phyloP scores from a whole-genome alignment of 2,888 invertebrate genomes.

The Apantesis nais region DNA sequence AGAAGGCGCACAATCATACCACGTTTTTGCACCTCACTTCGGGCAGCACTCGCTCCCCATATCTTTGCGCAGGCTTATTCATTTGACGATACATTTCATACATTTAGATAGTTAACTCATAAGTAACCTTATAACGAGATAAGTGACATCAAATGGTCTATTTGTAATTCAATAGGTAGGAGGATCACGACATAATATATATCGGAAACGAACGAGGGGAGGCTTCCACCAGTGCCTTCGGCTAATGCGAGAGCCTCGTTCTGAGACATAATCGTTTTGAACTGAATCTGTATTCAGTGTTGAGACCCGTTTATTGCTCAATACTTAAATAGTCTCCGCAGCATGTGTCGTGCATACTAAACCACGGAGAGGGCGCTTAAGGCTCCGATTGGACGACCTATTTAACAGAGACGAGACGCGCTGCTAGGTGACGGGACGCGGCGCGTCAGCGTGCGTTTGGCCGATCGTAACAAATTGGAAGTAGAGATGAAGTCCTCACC shows the following conservation, averaged over 20 bases:
- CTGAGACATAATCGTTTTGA: conserved; percentile 30
- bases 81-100: conserved; percentile 49
- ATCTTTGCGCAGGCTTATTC: conserved; percentile 36
- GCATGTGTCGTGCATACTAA: conserved; percentile 41
- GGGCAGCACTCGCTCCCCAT: neutral
- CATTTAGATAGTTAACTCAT: conserved; percentile 45
- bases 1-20: neutral
- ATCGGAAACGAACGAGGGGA: conserved; percentile 13
- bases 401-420: conserved; percentile 3
- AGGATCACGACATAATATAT: conserved; percentile 26
- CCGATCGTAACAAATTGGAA: conserved; percentile 16
- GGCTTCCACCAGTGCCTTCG: conserved; percentile 28
- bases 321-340: conserved; percentile 39
- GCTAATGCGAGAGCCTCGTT: conserved; percentile 24
- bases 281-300: conserved; percentile 36
- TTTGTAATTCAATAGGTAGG: conserved; percentile 38
- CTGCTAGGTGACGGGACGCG: neutral
- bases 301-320: conserved; percentile 50
- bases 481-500: conserved; percentile 31
- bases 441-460: conserved; percentile 22
- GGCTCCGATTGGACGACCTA: neutral
- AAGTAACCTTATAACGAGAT: conserved; percentile 42
- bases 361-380: conserved; percentile 6
- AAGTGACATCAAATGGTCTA: conserved; percentile 35
- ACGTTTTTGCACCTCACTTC: conserved; percentile 10